Percentiles rank a stretch among this genome's conserved stretches.
These are phyloP conservation scores for Bryconaethiops microstoma DNA, from an alignment of 2,797 vertebrate species.

Conservation along the genomic window DNA sequence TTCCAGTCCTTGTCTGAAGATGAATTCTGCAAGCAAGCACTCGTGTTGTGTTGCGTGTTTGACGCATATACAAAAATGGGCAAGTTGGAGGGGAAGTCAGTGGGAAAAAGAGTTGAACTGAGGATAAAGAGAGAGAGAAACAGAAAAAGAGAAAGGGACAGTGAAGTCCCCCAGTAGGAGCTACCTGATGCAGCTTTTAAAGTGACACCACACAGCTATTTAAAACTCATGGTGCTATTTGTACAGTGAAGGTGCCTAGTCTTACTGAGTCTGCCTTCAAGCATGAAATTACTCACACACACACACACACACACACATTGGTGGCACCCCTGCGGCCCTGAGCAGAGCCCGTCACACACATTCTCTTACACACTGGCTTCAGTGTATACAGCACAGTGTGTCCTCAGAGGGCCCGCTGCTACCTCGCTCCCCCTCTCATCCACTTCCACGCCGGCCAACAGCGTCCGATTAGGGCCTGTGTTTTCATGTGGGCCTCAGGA, in stretches of 20 bases:
- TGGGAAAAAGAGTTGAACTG: background rate
- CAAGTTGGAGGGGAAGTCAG: background rate
- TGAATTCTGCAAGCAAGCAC: background rate
- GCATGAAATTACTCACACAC: constrained; percentile 68
- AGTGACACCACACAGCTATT: constrained; percentile 43
- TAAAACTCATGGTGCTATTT: constrained; percentile 47
- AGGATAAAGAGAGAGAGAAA: background rate
- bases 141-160: background rate
- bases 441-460: constrained; percentile 67
- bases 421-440: constrained; percentile 57
- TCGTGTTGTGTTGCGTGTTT: background rate
- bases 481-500: constrained; percentile 79
- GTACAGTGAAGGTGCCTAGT: constrained; percentile 37
- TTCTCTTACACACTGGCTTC: constrained; percentile 64
- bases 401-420: constrained; percentile 73
- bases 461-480: constrained; percentile 60
- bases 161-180: constrained; percentile 27
- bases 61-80: background rate
- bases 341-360: constrained; percentile 59
- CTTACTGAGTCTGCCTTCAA: constrained; percentile 59
- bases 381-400: constrained; percentile 75
- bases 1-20: no score
- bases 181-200: constrained; percentile 40
- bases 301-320: constrained; percentile 60
- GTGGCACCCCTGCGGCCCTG: background rate